These are phyloP conservation scores for Sinohyriopsis cumingii DNA, from an alignment of 2,888 invertebrate species.

Conservation along the genomic window DNA sequence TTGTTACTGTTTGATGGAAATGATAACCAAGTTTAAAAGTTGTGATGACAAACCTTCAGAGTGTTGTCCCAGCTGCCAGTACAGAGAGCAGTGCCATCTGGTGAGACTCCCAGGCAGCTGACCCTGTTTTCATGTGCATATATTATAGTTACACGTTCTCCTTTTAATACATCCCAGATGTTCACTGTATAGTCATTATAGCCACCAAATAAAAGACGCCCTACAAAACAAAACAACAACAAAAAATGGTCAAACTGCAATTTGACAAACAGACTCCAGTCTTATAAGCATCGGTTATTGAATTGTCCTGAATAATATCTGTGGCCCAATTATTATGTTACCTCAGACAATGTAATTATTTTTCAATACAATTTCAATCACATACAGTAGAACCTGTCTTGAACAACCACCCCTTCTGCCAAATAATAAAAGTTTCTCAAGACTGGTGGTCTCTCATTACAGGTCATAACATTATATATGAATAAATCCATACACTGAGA, in stretches of 20 bases:
- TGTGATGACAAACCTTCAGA: conserved; percentile 78
- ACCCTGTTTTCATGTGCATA: conserved; percentile 98
- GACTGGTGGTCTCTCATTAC: too few relatives aligned
- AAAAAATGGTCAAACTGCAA: background rate
- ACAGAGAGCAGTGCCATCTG: conserved; percentile 97
- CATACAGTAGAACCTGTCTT: too few relatives aligned
- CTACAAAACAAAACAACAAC: conserved; percentile 70
- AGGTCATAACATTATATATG: too few relatives aligned
- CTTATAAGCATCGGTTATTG: too few relatives aligned
- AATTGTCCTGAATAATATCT: too few relatives aligned
- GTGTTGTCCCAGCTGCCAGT: conserved; percentile 98
- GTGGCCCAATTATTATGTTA: too few relatives aligned
- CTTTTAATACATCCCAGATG: conserved; percentile 98
- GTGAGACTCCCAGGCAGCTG: conserved; percentile 85
- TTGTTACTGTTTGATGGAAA: background rate
- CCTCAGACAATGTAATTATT: too few relatives aligned
- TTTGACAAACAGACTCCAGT: background rate
- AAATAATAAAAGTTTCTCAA: too few relatives aligned
- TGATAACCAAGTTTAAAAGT: background rate
- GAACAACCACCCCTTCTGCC: too few relatives aligned
- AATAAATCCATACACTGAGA: too few relatives aligned
- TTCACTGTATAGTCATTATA: conserved; percentile 99
- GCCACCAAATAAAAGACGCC: conserved; percentile 95
- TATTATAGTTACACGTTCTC: conserved; percentile 88
- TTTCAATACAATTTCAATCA: too few relatives aligned